Evolutionary conservation across 2,797 vertebrate genomes (phyloP).

Genomic region (Intellagama lesueurii): DNA sequence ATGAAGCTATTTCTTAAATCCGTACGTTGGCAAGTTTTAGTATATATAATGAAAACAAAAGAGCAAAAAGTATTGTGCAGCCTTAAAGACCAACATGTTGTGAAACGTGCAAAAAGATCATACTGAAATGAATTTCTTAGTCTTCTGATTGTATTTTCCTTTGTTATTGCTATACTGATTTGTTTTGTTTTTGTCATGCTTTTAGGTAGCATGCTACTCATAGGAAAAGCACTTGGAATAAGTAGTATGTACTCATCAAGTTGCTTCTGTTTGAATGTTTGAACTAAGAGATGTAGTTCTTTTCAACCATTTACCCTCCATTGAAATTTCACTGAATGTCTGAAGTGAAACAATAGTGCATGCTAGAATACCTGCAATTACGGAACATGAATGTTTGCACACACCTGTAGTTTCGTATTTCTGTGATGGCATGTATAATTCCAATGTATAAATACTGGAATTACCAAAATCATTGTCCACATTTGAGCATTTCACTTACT

Average conservation of each 20-base stretch:
- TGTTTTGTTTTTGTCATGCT: no score
- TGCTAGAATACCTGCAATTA: background rate
- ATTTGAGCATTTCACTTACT: background rate
- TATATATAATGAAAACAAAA: no score
- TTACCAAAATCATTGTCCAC: conserved; percentile 14
- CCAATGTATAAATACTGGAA: background rate
- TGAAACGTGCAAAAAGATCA: no score
- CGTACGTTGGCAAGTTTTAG: no score
- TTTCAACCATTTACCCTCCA: background rate
- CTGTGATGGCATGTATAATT: conserved; percentile 6
- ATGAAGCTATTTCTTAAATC: background rate
- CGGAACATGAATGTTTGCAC: background rate
- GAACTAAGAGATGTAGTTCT: background rate
- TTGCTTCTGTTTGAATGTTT: conserved; percentile 3
- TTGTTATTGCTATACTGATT: no score
- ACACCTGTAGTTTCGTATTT: background rate
- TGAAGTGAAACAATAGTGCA: background rate
- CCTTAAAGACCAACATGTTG: no score
- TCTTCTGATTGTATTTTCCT: no score
- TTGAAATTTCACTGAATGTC: background rate
- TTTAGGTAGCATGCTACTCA: background rate
- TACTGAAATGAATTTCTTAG: no score
- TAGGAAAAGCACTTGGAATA: background rate
- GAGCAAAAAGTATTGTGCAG: no score
- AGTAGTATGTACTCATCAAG: background rate